Percentiles rank a stretch among this genome's conserved stretches.
Conservation (phyloP, 2,888 invertebrate species). For the Acleris cristana region DNA sequence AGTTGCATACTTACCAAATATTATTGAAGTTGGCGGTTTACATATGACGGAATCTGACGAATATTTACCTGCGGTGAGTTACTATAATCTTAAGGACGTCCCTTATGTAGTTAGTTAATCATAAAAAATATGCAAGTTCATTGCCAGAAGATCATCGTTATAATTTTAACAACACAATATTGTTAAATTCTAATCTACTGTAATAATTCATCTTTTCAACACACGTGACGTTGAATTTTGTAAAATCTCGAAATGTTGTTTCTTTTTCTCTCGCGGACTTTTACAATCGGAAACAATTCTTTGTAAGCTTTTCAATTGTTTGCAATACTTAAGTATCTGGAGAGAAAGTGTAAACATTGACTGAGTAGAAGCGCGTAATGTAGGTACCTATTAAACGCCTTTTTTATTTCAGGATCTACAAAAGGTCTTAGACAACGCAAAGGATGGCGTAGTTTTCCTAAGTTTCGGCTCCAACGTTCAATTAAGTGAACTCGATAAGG, state of each 20-base stretch:
- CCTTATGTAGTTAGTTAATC: too few species aligned
- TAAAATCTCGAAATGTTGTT: background rate
- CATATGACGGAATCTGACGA: slow-evolving; percentile 28
- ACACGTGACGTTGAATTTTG: background rate
- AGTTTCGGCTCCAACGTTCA: slow-evolving; percentile 58
- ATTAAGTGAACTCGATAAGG: slow-evolving; percentile 48
- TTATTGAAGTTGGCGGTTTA: slow-evolving; percentile 69
- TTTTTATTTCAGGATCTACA: slow-evolving; percentile 39
- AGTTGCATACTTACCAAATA: slow-evolving; percentile 61
- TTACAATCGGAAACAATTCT: background rate
- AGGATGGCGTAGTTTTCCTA: slow-evolving; percentile 52
- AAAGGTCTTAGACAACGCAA: slow-evolving; percentile 48
- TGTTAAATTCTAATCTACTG: too few species aligned
- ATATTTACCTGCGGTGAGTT: slow-evolving; percentile 17
- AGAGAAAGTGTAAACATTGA: slow-evolving; percentile 1
- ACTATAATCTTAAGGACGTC: background rate
- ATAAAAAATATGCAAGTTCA: too few species aligned
- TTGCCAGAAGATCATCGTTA: too few species aligned
- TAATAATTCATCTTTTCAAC: too few species aligned
- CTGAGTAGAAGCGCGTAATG: background rate
- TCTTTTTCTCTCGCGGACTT: background rate
- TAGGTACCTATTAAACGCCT: background rate
- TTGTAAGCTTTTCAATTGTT: background rate
- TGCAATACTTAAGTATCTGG: slow-evolving; percentile 1
- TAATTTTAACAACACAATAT: too few species aligned